Conservation (phyloP, 35 echinoderm and acorn worm species). For the Ophiothrix spiculata region DNA sequence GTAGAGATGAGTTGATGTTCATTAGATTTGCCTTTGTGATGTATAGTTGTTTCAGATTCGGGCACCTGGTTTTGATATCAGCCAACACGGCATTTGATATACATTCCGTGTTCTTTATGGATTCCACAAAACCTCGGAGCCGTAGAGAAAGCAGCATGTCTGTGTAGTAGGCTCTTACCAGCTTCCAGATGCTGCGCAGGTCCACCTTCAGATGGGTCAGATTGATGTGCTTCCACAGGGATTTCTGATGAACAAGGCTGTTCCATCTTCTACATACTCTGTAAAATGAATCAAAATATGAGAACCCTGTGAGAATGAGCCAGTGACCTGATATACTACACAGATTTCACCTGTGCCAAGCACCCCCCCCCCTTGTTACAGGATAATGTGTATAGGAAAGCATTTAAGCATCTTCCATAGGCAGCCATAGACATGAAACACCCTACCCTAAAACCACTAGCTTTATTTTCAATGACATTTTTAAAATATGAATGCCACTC, state of each 20-base stretch:
- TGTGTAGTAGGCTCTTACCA: constrained; percentile 62
- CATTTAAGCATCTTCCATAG: no score
- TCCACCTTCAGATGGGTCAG: constrained; percentile 30
- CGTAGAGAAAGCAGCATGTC: constrained; percentile 32
- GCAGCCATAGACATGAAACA: no score
- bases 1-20: constrained; percentile 15
- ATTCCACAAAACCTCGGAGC: constrained; percentile 49
- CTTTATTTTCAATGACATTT: no score
- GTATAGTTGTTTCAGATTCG: constrained; percentile 31
- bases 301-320: no score
- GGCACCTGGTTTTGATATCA: constrained; percentile 48
- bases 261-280: constrained; percentile 68
- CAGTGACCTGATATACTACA: no score
- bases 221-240: constrained; percentile 55
- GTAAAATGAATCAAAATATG: no score
- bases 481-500: no score
- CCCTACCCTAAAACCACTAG: no score
- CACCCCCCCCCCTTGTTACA: no score
- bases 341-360: no score
- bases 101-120: constrained; percentile 63
- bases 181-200: constrained; percentile 51
- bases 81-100: constrained; percentile 52
- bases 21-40: constrained; percentile 32
- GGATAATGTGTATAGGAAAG: no score
- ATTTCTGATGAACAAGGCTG: constrained; percentile 50